Conservation (phyloP, 2,888 invertebrate species). For the Nymphalis c-album region DNA sequence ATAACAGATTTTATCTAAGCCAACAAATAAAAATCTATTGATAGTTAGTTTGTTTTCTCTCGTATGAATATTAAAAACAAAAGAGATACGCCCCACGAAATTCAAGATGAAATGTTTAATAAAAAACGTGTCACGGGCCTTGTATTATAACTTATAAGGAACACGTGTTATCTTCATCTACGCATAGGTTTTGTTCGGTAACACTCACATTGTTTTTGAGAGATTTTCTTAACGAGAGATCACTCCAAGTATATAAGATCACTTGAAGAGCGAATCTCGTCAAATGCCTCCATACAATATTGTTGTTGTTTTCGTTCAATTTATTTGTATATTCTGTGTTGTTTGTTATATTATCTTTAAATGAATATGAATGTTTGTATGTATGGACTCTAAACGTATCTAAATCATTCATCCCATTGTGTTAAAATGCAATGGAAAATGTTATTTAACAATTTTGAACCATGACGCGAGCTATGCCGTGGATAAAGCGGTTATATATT, state of each 20-base stretch:
- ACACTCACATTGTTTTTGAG: no score
- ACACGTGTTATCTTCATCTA: constrained; percentile 21
- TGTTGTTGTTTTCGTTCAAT: neutral
- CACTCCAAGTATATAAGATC: neutral
- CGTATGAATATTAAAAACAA: neutral
- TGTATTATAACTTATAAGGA: constrained; percentile 6
- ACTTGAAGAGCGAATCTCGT: neutral
- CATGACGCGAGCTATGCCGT: no score
- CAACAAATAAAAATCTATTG: neutral
- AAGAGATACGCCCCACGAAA: neutral
- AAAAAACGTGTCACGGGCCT: neutral
- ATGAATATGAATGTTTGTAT: no score
- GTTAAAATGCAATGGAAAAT: no score
- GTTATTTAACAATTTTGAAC: no score
- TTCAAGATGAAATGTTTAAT: neutral
- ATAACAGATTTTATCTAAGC: no score
- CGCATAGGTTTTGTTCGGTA: neutral
- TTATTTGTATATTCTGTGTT: neutral
- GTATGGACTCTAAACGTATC: no score
- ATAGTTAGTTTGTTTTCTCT: neutral
- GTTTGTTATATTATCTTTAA: no score
- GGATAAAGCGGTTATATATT: no score
- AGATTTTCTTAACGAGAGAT: neutral
- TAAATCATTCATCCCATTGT: no score
- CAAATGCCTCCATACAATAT: no score